Conservation (phyloP, 1,140 invertebrate genomes). For the Heliconius hermathena region DNA sequence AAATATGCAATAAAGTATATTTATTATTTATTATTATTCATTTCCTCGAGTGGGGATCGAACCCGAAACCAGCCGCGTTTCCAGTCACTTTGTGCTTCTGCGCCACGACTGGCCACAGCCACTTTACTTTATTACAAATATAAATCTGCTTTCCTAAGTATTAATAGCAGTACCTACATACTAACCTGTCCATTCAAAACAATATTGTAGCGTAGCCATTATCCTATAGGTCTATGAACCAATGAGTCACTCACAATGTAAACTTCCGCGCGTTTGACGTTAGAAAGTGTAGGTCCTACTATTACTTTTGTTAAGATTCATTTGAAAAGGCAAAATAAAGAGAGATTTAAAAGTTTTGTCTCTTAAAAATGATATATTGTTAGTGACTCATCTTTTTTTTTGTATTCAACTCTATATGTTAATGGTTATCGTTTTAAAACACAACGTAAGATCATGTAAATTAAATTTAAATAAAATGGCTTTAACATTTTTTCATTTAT, state of each 20-base stretch:
- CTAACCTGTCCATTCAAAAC: slow-evolving; percentile 3
- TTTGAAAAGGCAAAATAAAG: not conserved
- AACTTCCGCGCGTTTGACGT: slow-evolving; percentile 35
- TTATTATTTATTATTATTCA: no score
- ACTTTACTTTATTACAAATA: no score
- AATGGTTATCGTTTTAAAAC: no score
- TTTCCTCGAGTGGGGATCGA: no score
- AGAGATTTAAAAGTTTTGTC: not conserved
- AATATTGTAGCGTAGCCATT: slow-evolving; percentile 13
- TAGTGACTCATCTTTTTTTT: not conserved
- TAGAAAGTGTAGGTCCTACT: slow-evolving; percentile 30
- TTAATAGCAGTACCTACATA: not conserved
- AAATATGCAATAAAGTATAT: no score
- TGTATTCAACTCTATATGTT: not conserved
- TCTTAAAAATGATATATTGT: not conserved
- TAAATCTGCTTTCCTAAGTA: not conserved
- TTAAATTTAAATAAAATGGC: no score
- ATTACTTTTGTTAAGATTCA: not conserved
- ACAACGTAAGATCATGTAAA: no score
- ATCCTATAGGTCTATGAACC: slow-evolving; percentile 26
- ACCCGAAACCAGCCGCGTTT: no score
- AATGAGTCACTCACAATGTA: slow-evolving; percentile 31
- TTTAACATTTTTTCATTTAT: no score
- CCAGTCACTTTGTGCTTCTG: no score
- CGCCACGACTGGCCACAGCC: no score